A percentile compares a stretch with the other conserved stretches of the same genome.
Conservation (phyloP, 2,113 vertebrate genomes). For the Scophthalmus maximus region DNA sequence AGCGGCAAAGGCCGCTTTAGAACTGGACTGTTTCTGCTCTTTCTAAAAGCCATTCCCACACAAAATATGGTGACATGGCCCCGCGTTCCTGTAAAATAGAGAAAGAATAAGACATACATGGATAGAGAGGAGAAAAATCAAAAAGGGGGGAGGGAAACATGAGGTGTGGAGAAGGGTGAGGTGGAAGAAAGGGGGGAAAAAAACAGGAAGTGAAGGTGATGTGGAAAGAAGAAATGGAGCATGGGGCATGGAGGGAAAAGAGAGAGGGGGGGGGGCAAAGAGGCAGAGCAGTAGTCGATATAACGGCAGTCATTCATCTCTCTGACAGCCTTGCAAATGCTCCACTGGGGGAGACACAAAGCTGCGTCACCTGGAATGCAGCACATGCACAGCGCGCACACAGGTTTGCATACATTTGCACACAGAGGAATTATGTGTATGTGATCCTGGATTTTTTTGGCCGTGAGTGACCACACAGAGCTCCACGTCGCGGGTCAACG, state of each 20-base stretch:
- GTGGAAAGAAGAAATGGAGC: slow-evolving; percentile 56
- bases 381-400: slow-evolving; percentile 47
- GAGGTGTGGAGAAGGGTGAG: not conserved
- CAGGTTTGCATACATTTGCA: slow-evolving; percentile 23
- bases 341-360: slow-evolving; percentile 77
- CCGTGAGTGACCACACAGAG: not conserved
- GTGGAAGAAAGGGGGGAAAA: slow-evolving; percentile 28
- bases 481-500: slow-evolving; percentile 54
- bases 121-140: slow-evolving; percentile 11
- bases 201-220: slow-evolving; percentile 50
- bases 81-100: slow-evolving; percentile 31
- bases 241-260: slow-evolving; percentile 40
- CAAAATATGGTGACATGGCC: slow-evolving; percentile 30
- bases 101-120: slow-evolving; percentile 31
- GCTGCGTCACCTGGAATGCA: slow-evolving; percentile 73
- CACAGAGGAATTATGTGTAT: slow-evolving; percentile 13
- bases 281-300: slow-evolving; percentile 77
- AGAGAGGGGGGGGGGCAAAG: slow-evolving; percentile 37
- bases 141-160: slow-evolving; percentile 13
- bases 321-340: slow-evolving; percentile 82
- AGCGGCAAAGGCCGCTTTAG: slow-evolving; percentile 34
- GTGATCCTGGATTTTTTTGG: slow-evolving; percentile 22
- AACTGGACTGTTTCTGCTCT: slow-evolving; percentile 13
- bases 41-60: slow-evolving; percentile 10
- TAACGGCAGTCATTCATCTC: slow-evolving; percentile 84